Evolutionary conservation across 2,888 invertebrate genomes (phyloP), one percentile per base, ranked within the genome.

Genomic region (Polydrusus cervinus): DNA sequence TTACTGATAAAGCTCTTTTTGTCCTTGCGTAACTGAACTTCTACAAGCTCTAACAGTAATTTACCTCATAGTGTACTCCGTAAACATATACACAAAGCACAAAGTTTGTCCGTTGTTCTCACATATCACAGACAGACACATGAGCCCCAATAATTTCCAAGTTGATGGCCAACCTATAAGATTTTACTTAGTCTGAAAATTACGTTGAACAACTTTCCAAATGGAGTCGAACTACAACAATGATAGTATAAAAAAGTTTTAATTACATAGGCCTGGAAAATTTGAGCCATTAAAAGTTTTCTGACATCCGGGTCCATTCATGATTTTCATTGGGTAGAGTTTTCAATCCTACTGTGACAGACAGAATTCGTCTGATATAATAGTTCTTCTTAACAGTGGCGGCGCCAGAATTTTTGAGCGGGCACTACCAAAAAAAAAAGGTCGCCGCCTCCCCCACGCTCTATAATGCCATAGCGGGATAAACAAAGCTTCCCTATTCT

Each of bases 111-210:
- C 47, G 6, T n/a, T n/a, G 16, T 47, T 45, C n/a, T 6, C 16
- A 7, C 14, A 47, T n/a, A 47, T 16, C 47, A 47, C 16, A 47
- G 47, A 16, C 16, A 16, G 47, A 13, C 47, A 16, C 13, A 47
- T 16, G 14, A 16, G 14, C 9, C 16, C 16, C 16, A 16, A 47
- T 16, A 16, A 47, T 47, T 47, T 47, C 47, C n/a, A 16, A 47
- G 47, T 47, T 47, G 14, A n/a, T 1, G 7, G 16, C 47, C 16
- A n/a, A 47, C 6, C 47, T 47, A 43, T 43, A 14, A 47, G 16
- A 47, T 16, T 47, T 47, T 16, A 47, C 47, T 47, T 47, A 47
- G 47, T 47, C 43, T 43, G n/a, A n/a, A n/a, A 43, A 43, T 43
- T 43, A n/a, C n/a, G 13, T n/a, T 43, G 43, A n/a, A 43, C 43